These are phyloP conservation scores for Dynastes hyllus DNA, from an alignment of 2,888 invertebrate species.

Conservation along the genomic window DNA sequence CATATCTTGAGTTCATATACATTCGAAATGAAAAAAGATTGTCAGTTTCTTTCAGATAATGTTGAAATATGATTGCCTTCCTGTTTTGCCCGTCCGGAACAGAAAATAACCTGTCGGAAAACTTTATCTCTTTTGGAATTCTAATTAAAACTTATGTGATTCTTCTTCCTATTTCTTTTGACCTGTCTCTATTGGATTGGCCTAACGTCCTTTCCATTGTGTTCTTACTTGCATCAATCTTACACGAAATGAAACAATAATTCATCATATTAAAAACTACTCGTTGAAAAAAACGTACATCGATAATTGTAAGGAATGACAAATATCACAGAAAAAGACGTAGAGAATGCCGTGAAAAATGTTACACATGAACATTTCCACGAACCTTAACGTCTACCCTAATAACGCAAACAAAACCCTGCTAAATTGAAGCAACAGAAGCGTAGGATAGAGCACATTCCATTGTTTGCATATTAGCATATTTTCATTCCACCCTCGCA, in stretches of 20 bases:
- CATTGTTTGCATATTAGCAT: slow-evolving; percentile 19
- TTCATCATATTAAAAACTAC: not conserved
- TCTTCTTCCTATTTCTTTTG: too few relatives aligned
- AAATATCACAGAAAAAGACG: not conserved
- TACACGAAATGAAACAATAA: not conserved
- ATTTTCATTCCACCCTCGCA: not conserved
- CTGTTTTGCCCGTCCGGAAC: too few relatives aligned
- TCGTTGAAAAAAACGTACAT: not conserved
- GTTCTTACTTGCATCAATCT: not conserved
- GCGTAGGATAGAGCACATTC: not conserved
- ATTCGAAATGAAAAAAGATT: too few relatives aligned
- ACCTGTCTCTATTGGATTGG: too few relatives aligned
- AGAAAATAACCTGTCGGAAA: too few relatives aligned
- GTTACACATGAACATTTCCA: not conserved
- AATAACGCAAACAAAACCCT: slow-evolving; percentile 5
- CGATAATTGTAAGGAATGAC: not conserved
- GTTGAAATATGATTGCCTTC: too few relatives aligned
- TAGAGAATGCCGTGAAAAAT: not conserved
- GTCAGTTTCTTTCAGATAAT: too few relatives aligned
- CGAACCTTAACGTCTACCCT: not conserved
- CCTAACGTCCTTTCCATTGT: not conserved
- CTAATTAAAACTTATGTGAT: too few relatives aligned
- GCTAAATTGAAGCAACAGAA: slow-evolving; percentile 1
- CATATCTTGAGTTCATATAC: too few relatives aligned
- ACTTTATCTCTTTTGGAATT: too few relatives aligned